Base-by-base conservation (phyloP, 2,797 vertebrate genomes). In the Argentina silus region DNA sequence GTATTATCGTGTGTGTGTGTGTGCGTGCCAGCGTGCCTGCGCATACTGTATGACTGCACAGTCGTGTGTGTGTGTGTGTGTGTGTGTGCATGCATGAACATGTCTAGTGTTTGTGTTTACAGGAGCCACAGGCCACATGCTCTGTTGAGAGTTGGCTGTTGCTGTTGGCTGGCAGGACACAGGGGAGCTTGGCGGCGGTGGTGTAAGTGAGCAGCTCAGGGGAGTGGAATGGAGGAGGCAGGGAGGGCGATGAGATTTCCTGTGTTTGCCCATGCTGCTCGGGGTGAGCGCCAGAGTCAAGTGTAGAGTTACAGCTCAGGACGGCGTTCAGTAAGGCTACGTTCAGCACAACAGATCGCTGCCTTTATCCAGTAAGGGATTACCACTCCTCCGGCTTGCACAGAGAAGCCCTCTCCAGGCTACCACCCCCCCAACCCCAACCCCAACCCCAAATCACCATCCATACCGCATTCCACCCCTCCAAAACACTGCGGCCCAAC, bases 271-370 rank as follows among this genome's bases (percentile, higher is more conserved):
- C 84, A 75, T 50, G 77, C 86, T 75, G 77, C 81, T 86, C 19
- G 67, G 89, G 90, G 87, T 88, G 84, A 91, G 85, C 72, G 45
- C 75, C 75, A 51, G 89, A 89, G 87, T 89, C 78, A 85, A 80
- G 88, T 73, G 69, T 91, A 86, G 81, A 83, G 89, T 93, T 91
- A 86, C 90, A 86, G 64, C 36, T 84, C 84, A 69, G 72, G 65
- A 75, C 48, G n/a, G 68, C n/a, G 60, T 61, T 71, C 74, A 0
- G 68, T 70, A 72, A 59, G 21, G 14, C n/a, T 53, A 53, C 50
- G 14, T 7, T 7, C 14, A 5, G 15, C 12, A n/a, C 56, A 66
- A 64, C 64, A 72, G 47, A 56, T 69, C 78, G 71, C 85, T 70
- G 23, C 44, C 72, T 70, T 64, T 27, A 10, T 71, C 74, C 50